Evolutionary conservation across 2,888 invertebrate genomes (phyloP).

Genomic region (Chromoteleia sp.): DNA sequence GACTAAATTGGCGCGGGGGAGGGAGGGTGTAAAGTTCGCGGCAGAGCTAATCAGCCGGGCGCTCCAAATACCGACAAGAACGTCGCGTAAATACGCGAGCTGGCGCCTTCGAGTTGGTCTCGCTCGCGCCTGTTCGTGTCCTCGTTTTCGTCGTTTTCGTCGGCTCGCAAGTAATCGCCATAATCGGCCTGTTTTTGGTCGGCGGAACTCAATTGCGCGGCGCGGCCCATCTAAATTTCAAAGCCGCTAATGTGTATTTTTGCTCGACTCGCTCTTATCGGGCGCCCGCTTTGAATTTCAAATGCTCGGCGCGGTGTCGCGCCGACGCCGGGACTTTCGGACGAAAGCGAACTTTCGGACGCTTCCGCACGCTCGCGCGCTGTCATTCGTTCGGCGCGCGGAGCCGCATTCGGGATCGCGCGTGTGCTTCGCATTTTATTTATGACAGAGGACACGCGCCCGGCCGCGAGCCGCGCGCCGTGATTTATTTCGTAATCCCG

Average conservation of each 20-base stretch:
- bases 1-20: too few relatives aligned
- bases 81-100: too few relatives aligned
- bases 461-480: conserved; percentile 73
- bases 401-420: conserved; percentile 55
- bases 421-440: conserved; percentile 75
- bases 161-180: conserved; percentile 61
- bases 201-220: conserved; percentile 65
- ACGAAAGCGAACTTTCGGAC: conserved; percentile 76
- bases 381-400: conserved; percentile 76
- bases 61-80: too few relatives aligned
- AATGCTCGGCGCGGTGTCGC: conserved; percentile 72
- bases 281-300: conserved; percentile 81
- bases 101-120: conserved; percentile 26
- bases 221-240: conserved; percentile 81
- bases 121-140: conserved; percentile 46
- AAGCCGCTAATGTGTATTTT: conserved; percentile 84
- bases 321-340: conserved; percentile 67
- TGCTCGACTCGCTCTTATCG: conserved; percentile 78
- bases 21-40: too few relatives aligned
- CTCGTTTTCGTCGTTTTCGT: conserved; percentile 59
- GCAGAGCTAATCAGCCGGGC: too few relatives aligned
- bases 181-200: conserved; percentile 68
- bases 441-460: conserved; percentile 73
- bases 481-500: conserved; percentile 74
- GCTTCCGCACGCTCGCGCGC: conserved; percentile 75